A percentile compares a stretch with the other conserved stretches of the same genome.
Evolutionary conservation across 2,113 vertebrate species (phyloP).

Genomic region (Haplochromis burtoni): DNA sequence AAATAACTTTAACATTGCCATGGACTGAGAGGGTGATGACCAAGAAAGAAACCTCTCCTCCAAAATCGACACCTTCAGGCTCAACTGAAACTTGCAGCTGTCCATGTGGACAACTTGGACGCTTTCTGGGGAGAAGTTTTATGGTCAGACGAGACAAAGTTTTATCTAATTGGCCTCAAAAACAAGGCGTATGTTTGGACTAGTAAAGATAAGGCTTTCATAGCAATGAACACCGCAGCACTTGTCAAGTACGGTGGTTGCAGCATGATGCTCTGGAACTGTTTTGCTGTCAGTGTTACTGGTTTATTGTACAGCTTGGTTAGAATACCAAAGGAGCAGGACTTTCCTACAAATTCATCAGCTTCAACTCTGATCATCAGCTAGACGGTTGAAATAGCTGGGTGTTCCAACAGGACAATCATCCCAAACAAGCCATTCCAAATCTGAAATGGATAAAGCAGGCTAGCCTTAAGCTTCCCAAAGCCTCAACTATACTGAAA

Average conservation of each 20-base stretch:
- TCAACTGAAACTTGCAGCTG: not conserved
- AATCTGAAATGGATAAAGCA: not conserved
- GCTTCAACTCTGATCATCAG: not conserved
- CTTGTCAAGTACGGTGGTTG: not conserved
- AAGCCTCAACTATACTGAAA: not conserved
- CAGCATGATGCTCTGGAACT: not conserved
- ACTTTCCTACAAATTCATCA: not conserved
- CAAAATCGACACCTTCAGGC: not conserved
- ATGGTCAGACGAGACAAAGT: not conserved
- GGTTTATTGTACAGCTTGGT: not conserved
- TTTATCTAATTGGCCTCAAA: not conserved
- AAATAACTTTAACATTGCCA: not conserved
- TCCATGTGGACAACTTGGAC: fast-evolving
- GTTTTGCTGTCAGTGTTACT: not conserved
- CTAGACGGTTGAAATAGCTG: not conserved
- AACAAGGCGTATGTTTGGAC: not conserved
- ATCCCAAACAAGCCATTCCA: not conserved
- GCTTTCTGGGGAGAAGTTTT: not conserved
- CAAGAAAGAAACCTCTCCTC: not conserved
- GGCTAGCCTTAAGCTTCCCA: not conserved
- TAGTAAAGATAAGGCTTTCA: not conserved
- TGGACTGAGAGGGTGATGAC: not conserved
- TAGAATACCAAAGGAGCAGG: not conserved
- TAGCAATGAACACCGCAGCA: not conserved
- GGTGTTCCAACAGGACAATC: not conserved